Evolutionary conservation across 2,797 vertebrate species (phyloP), one percentile per base, ranked within the genome.

Genomic region (Vespertilio murinus): DNA sequence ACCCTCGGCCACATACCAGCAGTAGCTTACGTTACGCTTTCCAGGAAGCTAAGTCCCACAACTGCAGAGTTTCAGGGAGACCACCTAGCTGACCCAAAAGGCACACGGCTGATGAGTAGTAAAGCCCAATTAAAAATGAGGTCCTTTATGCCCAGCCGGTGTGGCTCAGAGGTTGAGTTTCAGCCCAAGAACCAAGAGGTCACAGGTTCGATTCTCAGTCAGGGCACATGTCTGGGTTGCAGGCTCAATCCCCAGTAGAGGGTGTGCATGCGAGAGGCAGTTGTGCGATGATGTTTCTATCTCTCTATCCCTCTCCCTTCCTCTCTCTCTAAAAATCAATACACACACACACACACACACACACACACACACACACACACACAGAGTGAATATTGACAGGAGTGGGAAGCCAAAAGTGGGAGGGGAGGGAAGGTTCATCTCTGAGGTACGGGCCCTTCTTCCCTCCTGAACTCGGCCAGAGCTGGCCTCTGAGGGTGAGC

Each of bases 351-450:
- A 56, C 9, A 25, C 22, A 56, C 17, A 52, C 49, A 56, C 22
- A 56, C 22, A 23, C 22, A 56, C 22, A 56, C 22, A 56, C 42
- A 42, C 42, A 42, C 10, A 42, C 42, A 42, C 8, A 42, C 8
- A 40, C n/a, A 52, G 18, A 85, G 61, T 11, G 73, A 77, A 2
- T 16, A 11, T 17, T 4, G 54, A 9, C 45, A 79, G 49, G 45
- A 3, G 2, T 9, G 25, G 45, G n/a, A 81, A 91, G 65, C 65
- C 65, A 14, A 10, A 0, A 3, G 40, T 2, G 4, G 0, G 3
- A 75, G 47, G 28, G 33, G 3, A 70, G 40, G 28, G 30, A 56
- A 35, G 17, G n/a, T 20, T 79, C 56, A 20, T 42, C 5, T 28
- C 23, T 2, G 40, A 71, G 17, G 20, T 25, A 0, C 10, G 20